Conservation (phyloP, 2,113 vertebrate genomes). For the Pollachius pollachius region DNA sequence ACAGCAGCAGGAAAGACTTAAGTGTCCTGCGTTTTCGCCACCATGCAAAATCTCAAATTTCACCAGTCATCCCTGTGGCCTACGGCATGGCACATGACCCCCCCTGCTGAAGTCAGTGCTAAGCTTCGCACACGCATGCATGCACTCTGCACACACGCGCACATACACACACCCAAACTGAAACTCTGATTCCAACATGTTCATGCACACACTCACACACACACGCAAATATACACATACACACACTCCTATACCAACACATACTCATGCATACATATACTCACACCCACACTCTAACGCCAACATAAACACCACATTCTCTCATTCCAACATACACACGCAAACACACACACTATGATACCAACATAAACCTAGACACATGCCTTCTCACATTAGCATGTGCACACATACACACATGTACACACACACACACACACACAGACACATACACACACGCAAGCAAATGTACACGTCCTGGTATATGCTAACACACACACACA, state of each 20-base stretch:
- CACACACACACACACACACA: conserved; percentile 6
- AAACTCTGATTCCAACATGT: conserved; percentile 1
- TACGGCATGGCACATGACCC: conserved; percentile 48
- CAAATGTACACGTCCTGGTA: too few relatives aligned
- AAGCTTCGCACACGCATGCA: conserved; percentile 1
- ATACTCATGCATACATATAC: neutral
- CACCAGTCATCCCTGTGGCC: conserved; percentile 48
- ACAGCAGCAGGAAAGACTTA: neutral
- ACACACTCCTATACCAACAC: conserved; percentile 14
- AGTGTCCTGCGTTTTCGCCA: conserved; percentile 48
- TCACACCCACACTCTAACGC: conserved; percentile 1
- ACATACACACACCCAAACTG: conserved; percentile 1
- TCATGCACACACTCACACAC: conserved; percentile 9
- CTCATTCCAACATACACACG: neutral
- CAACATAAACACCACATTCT: neutral
- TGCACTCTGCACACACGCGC: neutral
- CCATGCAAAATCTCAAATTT: conserved; percentile 53
- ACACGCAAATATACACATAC: conserved; percentile 26
- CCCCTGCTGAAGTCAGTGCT: neutral
- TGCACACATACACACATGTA: conserved; percentile 24
- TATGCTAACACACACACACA: neutral
- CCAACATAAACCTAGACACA: conserved; percentile 15
- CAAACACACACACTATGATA: conserved; percentile 23
- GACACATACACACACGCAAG: neutral
- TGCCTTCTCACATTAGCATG: neutral